Evolutionary conservation across 1,140 invertebrate species (phyloP).

Genomic region (Orchesella cincta): DNA sequence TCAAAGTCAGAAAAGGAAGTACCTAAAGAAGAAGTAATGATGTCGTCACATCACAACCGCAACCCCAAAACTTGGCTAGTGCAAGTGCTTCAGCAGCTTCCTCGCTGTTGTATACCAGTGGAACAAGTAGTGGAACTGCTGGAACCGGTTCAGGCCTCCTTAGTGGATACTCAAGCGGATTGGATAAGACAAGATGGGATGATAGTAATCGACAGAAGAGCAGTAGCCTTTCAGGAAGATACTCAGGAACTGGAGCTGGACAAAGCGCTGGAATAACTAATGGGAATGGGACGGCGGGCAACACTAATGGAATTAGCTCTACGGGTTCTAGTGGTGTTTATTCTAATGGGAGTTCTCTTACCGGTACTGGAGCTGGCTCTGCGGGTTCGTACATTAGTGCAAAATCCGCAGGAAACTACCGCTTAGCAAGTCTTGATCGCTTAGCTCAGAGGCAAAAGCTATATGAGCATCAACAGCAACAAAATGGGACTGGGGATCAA

Average conservation of each 20-base stretch:
- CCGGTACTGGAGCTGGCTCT: slow-evolving; percentile 36
- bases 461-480: slow-evolving; percentile 58
- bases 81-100: slow-evolving; percentile 40
- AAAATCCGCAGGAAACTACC: slow-evolving; percentile 43
- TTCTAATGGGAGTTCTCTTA: slow-evolving; percentile 48
- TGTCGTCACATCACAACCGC: slow-evolving; percentile 29
- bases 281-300: not conserved
- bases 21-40: not conserved
- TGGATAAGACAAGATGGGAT: slow-evolving; percentile 45
- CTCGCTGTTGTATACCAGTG: slow-evolving; percentile 37
- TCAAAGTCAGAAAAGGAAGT: not conserved
- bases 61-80: slow-evolving; percentile 45
- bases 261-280: slow-evolving; percentile 16
- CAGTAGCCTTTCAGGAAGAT: slow-evolving; percentile 42
- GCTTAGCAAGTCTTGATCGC: slow-evolving; percentile 67
- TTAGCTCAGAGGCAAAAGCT: slow-evolving; percentile 70
- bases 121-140: not conserved
- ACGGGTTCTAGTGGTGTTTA: slow-evolving; percentile 37
- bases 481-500: slow-evolving; percentile 26
- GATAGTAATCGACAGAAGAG: slow-evolving; percentile 46
- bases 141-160: slow-evolving; percentile 34
- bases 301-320: slow-evolving; percentile 34
- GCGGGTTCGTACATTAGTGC: slow-evolving; percentile 32
- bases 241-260: slow-evolving; percentile 1
- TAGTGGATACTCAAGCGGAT: slow-evolving; percentile 3